Evolutionary conservation across 2,797 vertebrate genomes (phyloP), one percentile per base, ranked within the genome.

Genomic region (Percopsis omiscomaycus): DNA sequence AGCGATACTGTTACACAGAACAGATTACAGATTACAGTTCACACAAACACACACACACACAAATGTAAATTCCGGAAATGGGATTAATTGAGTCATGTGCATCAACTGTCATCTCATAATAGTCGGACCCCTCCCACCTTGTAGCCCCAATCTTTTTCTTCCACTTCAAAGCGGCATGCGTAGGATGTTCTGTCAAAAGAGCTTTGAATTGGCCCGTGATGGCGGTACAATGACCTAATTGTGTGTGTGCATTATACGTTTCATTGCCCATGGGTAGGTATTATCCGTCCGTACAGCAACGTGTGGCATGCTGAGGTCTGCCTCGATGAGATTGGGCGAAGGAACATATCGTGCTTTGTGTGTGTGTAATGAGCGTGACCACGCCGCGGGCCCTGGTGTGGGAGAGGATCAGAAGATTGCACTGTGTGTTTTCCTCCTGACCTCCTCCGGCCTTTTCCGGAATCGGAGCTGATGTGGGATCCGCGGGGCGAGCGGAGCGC

Each of bases 211-310:
- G 78, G 56, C 59, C 59, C 64, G 67, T 75, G 59, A 52, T n/a
- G 12, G 68, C 71, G 79, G 81, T 84, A 86, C 87, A 86, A 88
- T 68, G 72, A 86, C 77, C 82, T 82, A 77, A 87, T 83, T 89
- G 82, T 81, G 55, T 54, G 57, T 74, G 77, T 61, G 71, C 48
- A 77, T 75, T 66, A 74, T 77, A 84, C 47, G 59, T 80, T 80
- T 82, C 78, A 64, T 46, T 15, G 61, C 64, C 71, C 5, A 1
- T 74, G 70, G 68, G 56, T 61, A 63, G 57, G 74, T 73, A 55
- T 81, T 79, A 67, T 83, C 80, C 52, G 58, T 44, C 71, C 75
- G 69, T 56, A 44, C 77, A 70, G 64, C 68, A 70, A 22, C 79
- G 74, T 84, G 80, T 70, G 74, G 69, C 64, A 59, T 69, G 72